phyloP scores from a whole-genome alignment of 2,113 vertebrate species.

The Hippotragus niger region DNA sequence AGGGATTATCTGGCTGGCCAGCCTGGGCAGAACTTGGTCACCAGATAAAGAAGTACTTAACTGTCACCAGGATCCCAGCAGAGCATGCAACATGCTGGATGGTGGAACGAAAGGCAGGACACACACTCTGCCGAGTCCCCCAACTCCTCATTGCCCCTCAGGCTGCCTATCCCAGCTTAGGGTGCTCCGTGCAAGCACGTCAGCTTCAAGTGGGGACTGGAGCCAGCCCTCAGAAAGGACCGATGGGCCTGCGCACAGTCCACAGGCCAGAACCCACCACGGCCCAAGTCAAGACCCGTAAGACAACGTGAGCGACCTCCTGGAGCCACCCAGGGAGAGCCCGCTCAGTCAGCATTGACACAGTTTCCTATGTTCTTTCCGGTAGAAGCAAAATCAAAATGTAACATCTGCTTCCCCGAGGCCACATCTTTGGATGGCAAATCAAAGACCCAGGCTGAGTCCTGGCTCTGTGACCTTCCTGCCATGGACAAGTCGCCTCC shows the following conservation, averaged over 20 bases:
- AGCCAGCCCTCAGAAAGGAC: background rate
- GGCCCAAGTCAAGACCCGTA: fast-evolving
- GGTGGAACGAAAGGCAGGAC: background rate
- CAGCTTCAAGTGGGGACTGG: background rate
- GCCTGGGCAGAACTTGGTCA: background rate
- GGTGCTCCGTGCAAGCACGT: fast-evolving
- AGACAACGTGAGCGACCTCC: fast-evolving
- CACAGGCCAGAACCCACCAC: no score
- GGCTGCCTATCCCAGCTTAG: background rate
- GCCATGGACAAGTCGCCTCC: background rate
- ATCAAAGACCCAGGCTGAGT: background rate
- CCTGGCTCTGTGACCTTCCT: background rate
- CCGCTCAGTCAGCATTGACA: fast-evolving
- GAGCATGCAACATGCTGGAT: background rate
- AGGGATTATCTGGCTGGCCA: background rate
- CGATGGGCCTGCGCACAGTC: background rate
- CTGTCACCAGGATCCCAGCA: background rate
- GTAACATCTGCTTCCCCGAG: background rate
- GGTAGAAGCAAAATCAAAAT: background rate
- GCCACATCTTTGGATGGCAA: background rate
- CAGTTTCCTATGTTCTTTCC: background rate
- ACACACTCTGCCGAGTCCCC: fast-evolving
- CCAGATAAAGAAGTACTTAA: background rate
- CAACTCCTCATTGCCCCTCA: background rate
- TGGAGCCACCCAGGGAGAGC: fast-evolving